Base-by-base conservation (phyloP, 2,888 invertebrate species). In the Baccha elongata region DNA sequence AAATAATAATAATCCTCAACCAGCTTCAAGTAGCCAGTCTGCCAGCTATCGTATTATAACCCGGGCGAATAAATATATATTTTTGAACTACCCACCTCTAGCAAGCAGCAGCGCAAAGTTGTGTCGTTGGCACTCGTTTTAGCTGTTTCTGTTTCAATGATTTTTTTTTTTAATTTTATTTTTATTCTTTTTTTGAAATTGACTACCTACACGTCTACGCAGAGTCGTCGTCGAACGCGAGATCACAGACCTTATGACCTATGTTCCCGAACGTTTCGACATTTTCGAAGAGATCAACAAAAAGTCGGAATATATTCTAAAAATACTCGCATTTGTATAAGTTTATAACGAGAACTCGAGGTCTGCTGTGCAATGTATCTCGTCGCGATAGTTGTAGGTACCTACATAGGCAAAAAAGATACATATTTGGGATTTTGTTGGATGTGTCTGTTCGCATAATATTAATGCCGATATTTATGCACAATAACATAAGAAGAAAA, bases 181-280 rank as follows among this genome's bases (percentile, higher is more conserved):
- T 58, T 58, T 37, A 58, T 40, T 44, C 17, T 60, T 50, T 75
- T 65, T 69, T 55, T 55, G n/a, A 74, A 72, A 67, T 62, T 50
- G 29, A 50, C 81, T 67, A 74, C 69, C 80, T 74, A 76, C 81
- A 75, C 75, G 53, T 83, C 81, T 76, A 83, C 81, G 81, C 81
- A 76, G 15, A 64, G 69, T 60, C 69, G 64, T 8, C 32, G 53
- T 53, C 21, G 53, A 35, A 35, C 23, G 50, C 71, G 71, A 83
- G 81, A 83, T 72, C 83, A 83, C 83, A 83, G 83, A 83, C 83
- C 83, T 83, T 83, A 84, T 84, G 83, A 84, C 83, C 83, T 84
- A 84, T 84, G 83, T 84, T 84, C 83, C 83, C 78, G 67, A 78
- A 78, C 73, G 83, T 78, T 84, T 84, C 83, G 83, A 84, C 78